A percentile compares a stretch with the other conserved stretches of the same genome.
phyloP scores from a whole-genome alignment of 2,797 vertebrate species.

The Chloroceryle inda region DNA sequence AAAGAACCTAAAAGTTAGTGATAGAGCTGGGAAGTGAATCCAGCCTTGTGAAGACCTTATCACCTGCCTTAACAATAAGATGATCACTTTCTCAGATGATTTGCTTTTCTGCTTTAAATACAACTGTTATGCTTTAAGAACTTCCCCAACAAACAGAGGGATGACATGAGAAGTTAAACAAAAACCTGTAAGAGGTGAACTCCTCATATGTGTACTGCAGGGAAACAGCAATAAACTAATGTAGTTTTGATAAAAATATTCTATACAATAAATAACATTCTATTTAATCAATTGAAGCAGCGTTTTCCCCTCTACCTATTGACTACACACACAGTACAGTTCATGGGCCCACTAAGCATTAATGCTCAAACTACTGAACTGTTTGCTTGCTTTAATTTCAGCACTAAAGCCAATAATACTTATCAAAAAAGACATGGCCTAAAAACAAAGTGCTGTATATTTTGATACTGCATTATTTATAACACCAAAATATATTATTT shows the following conservation, averaged over 20 bases:
- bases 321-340: not conserved
- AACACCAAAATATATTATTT: conserved; percentile 11
- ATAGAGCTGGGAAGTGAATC: not conserved
- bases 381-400: conserved; percentile 50
- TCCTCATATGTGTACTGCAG: not conserved
- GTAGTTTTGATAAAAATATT: not conserved
- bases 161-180: not conserved
- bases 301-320: not conserved
- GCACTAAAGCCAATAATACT: not conserved
- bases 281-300: not conserved
- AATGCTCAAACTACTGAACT: conserved; percentile 36
- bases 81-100: not conserved
- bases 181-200: not conserved
- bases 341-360: conserved; percentile 15
- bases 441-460: not conserved
- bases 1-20: not conserved
- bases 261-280: not conserved
- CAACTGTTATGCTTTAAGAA: not conserved
- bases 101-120: not conserved
- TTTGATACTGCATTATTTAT: conserved; percentile 47
- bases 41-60: not conserved
- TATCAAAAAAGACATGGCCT: not conserved
- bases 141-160: not conserved
- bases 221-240: conserved; percentile 20
- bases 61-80: fast-evolving